Base-by-base conservation (phyloP, 2,797 vertebrate genomes). In the Tauraco hartlaubi region DNA sequence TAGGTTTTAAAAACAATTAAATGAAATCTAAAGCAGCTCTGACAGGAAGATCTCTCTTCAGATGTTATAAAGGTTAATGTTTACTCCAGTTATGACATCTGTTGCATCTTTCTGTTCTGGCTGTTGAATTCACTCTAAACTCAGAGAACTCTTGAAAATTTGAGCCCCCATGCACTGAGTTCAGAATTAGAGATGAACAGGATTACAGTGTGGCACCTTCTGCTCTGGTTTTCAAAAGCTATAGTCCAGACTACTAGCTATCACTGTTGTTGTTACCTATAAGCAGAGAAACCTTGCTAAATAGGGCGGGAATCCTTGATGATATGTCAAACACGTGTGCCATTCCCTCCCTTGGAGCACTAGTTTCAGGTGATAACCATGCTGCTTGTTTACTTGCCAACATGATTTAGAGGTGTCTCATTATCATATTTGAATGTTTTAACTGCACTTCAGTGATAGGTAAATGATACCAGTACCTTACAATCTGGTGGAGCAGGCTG, bases 161-260 rank as follows among this genome's bases (percentile, higher is more conserved):
- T 29, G n/a, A 93, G 41, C 8, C 15, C 25, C 11, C 0, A 0
- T 21, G 15, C 8, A 21, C 6, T 48, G 26, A 5, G 11, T 64
- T 75, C 31, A 49, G 68, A 64, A 31, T 19, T 52, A 54, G 68
- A 26, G 26, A 20, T 51, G 23, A 80, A n/a, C 14, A 44, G 69
- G 33, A 43, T 11, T 52, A n/a, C 46, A 20, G 6, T 1, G n/a
- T 58, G 62, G 21, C 6, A 58, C 15, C 14, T 79, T 49, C 48
- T 84, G 22, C 39, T 81, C 64, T 62, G n/a, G 28, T 56, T 43
- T 77, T 75, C 39, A 52, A 51, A 90, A 82, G 16, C 35, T 26
- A 1, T 11, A 52, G 43, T 13, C 37, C 17, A 33, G 39, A n/a
- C 19, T 83, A 22, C 11, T 35, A 68, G 56, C 26, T 82, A 14